phyloP scores from a whole-genome alignment of 2,888 invertebrate species.

The Sesamia inferens region DNA sequence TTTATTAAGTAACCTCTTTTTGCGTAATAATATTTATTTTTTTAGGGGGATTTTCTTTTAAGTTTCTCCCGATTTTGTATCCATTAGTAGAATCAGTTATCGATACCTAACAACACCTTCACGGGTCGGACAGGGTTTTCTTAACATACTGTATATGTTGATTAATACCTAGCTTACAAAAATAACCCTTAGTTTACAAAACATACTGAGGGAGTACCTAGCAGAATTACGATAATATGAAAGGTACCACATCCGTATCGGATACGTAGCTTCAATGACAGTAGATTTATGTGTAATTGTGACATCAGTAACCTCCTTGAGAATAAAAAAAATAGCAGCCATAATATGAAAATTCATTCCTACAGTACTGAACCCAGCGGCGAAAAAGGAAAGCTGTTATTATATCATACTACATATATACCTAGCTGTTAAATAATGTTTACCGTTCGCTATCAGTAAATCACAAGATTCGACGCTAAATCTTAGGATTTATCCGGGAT shows the following conservation, averaged over 20 bases:
- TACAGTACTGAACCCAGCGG: background rate
- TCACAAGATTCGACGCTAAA: constrained; percentile 50
- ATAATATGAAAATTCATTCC: background rate
- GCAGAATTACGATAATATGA: no score
- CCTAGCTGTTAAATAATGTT: constrained; percentile 36
- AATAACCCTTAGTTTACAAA: background rate
- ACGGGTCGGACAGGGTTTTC: no score
- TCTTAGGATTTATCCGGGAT: constrained; percentile 45
- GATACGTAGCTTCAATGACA: background rate
- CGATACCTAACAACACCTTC: no score
- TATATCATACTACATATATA: constrained; percentile 5
- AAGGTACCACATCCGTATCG: background rate
- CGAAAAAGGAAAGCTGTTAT: constrained; percentile 19
- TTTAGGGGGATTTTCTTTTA: no score
- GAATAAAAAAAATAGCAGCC: background rate
- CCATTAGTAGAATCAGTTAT: no score
- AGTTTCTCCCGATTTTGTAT: no score
- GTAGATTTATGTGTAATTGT: background rate
- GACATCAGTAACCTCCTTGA: background rate
- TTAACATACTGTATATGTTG: no score
- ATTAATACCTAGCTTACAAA: background rate
- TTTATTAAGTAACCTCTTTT: no score
- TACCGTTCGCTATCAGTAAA: constrained; percentile 49
- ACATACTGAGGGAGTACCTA: background rate
- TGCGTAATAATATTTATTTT: no score